phyloP scores from a whole-genome alignment of 2,797 vertebrate genomes.

The Lithobates sylvaticus region DNA sequence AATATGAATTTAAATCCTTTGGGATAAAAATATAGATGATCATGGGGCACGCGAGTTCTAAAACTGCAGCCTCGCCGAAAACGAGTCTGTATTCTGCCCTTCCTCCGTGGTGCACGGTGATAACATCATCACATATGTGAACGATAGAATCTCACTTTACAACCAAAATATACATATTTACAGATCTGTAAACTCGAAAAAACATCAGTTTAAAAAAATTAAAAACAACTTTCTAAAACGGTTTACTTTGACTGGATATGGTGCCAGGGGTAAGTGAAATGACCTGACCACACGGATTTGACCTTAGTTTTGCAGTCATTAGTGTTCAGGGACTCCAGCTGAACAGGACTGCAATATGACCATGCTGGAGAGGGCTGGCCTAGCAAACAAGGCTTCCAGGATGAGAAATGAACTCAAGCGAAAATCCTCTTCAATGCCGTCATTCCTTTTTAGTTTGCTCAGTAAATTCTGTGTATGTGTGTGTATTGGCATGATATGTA shows the following conservation, averaged over 20 bases:
- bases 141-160: slow-evolving; percentile 57
- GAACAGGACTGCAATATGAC: slow-evolving; percentile 19
- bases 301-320: slow-evolving; percentile 66
- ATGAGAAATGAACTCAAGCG: neutral
- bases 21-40: slow-evolving; percentile 20
- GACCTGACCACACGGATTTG: slow-evolving; percentile 65
- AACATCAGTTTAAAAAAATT: slow-evolving; percentile 57
- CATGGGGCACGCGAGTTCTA: slow-evolving; percentile 56
- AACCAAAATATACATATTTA: slow-evolving; percentile 69
- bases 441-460: slow-evolving; percentile 10
- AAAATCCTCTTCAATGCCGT: neutral
- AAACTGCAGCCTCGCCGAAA: neutral
- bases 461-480: neutral
- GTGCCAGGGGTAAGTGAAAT: slow-evolving; percentile 42
- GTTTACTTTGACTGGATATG: neutral
- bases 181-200: slow-evolving; percentile 71
- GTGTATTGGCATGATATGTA: slow-evolving; percentile 49
- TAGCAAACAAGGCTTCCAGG: slow-evolving; percentile 11
- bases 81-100: neutral
- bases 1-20: slow-evolving; percentile 16
- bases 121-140: slow-evolving; percentile 30
- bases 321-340: slow-evolving; percentile 39
- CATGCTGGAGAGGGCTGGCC: slow-evolving; percentile 23
- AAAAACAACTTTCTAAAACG: slow-evolving; percentile 66
- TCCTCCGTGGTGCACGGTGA: slow-evolving; percentile 13